Evolutionary conservation across 2,888 invertebrate species (phyloP).

Genomic region (Synergus laeviventris): DNA sequence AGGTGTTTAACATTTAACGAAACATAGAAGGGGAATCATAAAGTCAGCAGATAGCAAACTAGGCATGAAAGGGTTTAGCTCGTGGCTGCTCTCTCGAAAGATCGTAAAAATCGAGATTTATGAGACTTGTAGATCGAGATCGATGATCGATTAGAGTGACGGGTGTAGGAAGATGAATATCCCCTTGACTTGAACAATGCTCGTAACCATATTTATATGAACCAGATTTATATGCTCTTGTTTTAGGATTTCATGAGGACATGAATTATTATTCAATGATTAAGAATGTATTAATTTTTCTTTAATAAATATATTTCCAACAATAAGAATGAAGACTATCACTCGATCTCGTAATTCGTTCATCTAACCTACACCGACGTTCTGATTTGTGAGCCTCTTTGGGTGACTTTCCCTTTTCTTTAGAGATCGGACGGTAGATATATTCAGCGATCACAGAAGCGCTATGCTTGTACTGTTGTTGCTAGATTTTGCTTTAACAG

Average conservation of each 20-base stretch:
- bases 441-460: conserved; percentile 17
- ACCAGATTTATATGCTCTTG: conserved; percentile 2
- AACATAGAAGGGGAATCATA: conserved; percentile 46
- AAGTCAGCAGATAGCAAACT: conserved; percentile 40
- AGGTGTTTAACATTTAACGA: conserved; percentile 37
- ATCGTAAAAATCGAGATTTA: conserved; percentile 56
- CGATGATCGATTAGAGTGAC: conserved; percentile 56
- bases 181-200: conserved; percentile 53
- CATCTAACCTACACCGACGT: conserved; percentile 43
- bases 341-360: background rate
- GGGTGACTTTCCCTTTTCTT: conserved; percentile 31
- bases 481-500: background rate
- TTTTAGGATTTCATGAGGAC: background rate
- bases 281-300: background rate
- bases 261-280: background rate
- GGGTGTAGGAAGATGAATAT: conserved; percentile 49
- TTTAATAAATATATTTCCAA: background rate
- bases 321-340: background rate
- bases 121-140: conserved; percentile 53
- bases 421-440: conserved; percentile 13
- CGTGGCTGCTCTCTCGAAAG: conserved; percentile 46
- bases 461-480: background rate
- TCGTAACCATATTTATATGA: conserved; percentile 48
- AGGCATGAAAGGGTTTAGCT: conserved; percentile 44
- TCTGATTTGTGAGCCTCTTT: conserved; percentile 49